phyloP scores from a whole-genome alignment of 2,113 vertebrate genomes.

The Semnornis frantzii region DNA sequence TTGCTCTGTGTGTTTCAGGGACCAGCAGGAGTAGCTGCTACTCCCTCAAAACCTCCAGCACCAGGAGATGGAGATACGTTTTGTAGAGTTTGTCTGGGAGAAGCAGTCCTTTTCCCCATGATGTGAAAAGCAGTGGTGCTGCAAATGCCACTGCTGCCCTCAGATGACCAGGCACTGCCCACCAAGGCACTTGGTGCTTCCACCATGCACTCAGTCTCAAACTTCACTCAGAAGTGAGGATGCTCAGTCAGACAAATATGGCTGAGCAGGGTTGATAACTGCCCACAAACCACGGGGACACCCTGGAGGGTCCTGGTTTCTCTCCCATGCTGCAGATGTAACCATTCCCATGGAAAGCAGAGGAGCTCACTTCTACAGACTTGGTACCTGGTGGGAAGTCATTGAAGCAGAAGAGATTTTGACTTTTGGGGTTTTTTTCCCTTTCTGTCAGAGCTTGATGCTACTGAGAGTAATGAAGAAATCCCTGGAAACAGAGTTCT shows the following conservation, averaged over 20 bases:
- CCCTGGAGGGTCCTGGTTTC: not conserved
- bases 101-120: not conserved
- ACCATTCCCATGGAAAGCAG: not conserved
- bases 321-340: not conserved
- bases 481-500: not conserved
- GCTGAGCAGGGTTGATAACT: not conserved
- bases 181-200: not conserved
- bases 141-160: not conserved
- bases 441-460: not conserved
- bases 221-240: not conserved
- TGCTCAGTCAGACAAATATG: not conserved
- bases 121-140: accelerated
- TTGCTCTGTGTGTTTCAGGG: not conserved
- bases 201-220: accelerated
- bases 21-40: not conserved
- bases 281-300: accelerated
- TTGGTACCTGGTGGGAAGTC: not conserved
- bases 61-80: not conserved
- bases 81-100: not conserved
- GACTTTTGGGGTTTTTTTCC: not conserved
- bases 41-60: not conserved
- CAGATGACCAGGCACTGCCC: not conserved
- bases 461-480: not conserved
- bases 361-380: not conserved
- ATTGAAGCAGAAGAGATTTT: not conserved